Evolutionary conservation across 2,797 vertebrate species (phyloP).

Genomic region (Sebastes melanostomus): DNA sequence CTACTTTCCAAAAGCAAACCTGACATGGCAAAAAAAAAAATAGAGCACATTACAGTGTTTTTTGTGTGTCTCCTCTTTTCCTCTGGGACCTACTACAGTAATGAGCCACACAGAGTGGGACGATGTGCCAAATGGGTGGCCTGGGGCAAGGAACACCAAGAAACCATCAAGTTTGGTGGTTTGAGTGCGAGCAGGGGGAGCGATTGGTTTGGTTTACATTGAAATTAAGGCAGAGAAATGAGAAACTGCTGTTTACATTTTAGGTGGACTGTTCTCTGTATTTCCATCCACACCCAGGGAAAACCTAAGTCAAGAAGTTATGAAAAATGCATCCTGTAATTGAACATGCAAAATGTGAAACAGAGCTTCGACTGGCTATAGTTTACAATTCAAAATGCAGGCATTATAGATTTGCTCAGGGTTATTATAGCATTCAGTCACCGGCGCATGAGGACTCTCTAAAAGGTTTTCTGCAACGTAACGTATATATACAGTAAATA

Average conservation of each 20-base stretch:
- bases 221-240: constrained; percentile 79
- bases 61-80: constrained; percentile 33
- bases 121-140: constrained; percentile 69
- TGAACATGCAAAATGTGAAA: constrained; percentile 64
- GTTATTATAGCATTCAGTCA: constrained; percentile 42
- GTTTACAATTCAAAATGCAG: constrained; percentile 47
- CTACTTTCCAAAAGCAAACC: constrained; percentile 20
- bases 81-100: constrained; percentile 51
- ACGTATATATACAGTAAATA: constrained; percentile 1
- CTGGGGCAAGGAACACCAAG: constrained; percentile 78
- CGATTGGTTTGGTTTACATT: constrained; percentile 79
- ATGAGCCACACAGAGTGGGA: constrained; percentile 64
- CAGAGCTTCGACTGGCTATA: constrained; percentile 50
- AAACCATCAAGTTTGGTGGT: constrained; percentile 82
- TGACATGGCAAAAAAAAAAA: constrained; percentile 1
- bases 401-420: constrained; percentile 33
- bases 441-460: constrained; percentile 14
- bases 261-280: constrained; percentile 65
- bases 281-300: constrained; percentile 74
- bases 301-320: constrained; percentile 55
- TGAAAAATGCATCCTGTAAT: constrained; percentile 63
- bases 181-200: constrained; percentile 63
- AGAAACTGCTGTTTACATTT: constrained; percentile 81
- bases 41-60: not conserved
- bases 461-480: constrained; percentile 15